These are phyloP conservation scores for Toxotes jaculatrix DNA, from an alignment of 2,113 vertebrate species.

Conservation along the genomic window DNA sequence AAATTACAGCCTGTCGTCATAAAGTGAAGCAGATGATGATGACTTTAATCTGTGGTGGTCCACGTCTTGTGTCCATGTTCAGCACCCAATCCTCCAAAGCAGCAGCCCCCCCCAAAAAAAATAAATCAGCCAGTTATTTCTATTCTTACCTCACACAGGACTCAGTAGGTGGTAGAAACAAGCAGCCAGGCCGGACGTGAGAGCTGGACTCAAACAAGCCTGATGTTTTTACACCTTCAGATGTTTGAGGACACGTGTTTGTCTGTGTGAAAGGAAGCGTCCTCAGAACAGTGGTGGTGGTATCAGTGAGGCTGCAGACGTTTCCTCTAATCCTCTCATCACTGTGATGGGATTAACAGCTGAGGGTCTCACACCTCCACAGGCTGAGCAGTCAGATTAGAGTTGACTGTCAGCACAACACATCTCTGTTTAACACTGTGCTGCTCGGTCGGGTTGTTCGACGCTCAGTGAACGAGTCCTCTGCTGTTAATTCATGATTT, in stretches of 20 bases:
- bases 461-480: no score
- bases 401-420: neutral
- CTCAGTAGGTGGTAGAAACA: neutral
- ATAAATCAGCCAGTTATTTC: constrained; percentile 5
- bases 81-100: neutral
- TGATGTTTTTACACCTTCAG: constrained; percentile 4
- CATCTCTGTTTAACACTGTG: no score
- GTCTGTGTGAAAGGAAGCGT: neutral
- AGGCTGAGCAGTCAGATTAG: constrained; percentile 33
- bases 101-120: neutral
- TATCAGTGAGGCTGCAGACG: neutral
- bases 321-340: constrained; percentile 27
- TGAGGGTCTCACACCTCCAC: constrained; percentile 20
- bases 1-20: no score
- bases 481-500: no score
- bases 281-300: rapidly evolving
- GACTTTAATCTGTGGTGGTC: neutral
- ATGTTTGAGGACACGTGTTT: neutral
- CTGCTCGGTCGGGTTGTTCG: no score
- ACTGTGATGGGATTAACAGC: constrained; percentile 35
- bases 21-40: neutral
- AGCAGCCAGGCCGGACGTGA: neutral
- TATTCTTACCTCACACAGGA: constrained; percentile 23
- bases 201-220: no score
- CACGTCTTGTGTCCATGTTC: neutral